These are phyloP conservation scores for Andrena trimmerana DNA, from an alignment of 2,888 invertebrate species.

Conservation along the genomic window DNA sequence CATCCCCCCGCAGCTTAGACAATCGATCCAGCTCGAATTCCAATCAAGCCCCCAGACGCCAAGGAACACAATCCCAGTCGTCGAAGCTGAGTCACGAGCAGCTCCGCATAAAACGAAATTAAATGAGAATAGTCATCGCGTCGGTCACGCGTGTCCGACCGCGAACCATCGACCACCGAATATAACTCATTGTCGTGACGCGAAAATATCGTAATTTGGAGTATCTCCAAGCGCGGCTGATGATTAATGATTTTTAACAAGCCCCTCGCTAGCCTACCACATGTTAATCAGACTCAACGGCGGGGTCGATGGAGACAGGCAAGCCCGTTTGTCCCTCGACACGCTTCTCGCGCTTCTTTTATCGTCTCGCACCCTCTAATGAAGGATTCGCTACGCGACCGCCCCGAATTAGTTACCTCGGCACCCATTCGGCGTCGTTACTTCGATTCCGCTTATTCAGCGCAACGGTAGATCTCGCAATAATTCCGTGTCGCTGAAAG, in stretches of 20 bases:
- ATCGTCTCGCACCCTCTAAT: neutral
- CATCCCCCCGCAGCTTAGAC: no score
- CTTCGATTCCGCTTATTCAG: neutral
- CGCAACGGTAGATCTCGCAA: no score
- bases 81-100: slow-evolving; percentile 15
- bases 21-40: no score
- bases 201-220: slow-evolving; percentile 66
- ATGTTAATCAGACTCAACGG: slow-evolving; percentile 15
- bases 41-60: neutral
- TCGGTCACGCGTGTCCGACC: slow-evolving; percentile 41
- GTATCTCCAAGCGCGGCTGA: slow-evolving; percentile 46
- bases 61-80: neutral
- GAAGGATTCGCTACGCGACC: neutral
- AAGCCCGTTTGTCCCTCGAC: slow-evolving; percentile 23
- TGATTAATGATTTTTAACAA: slow-evolving; percentile 62
- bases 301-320: neutral
- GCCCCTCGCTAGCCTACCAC: slow-evolving; percentile 3
- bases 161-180: slow-evolving; percentile 59
- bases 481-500: neutral
- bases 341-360: slow-evolving; percentile 1
- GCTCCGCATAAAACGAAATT: slow-evolving; percentile 21
- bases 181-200: slow-evolving; percentile 68
- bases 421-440: neutral
- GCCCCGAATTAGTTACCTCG: neutral
- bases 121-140: slow-evolving; percentile 40